Percentiles rank a stretch among this genome's conserved stretches.
phyloP scores from a whole-genome alignment of 2,113 vertebrate genomes.

The Eulacestoma nigropectus region DNA sequence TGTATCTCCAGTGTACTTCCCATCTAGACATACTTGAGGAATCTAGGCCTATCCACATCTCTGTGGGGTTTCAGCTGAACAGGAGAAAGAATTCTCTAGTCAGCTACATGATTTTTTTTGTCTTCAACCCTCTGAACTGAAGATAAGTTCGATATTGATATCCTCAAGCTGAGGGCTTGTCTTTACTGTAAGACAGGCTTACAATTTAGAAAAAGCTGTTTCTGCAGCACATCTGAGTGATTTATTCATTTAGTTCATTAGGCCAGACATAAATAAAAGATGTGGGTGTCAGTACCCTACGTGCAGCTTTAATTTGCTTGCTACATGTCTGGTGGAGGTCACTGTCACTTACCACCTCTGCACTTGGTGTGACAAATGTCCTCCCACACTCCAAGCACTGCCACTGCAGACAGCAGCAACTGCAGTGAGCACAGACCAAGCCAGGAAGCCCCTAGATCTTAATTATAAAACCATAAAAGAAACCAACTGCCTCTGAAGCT shows the following conservation, averaged over 20 bases:
- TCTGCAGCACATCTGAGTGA: neutral
- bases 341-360: conserved; percentile 42
- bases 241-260: conserved; percentile 28
- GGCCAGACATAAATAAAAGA: neutral
- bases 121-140: neutral
- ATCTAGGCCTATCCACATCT: neutral
- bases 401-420: conserved; percentile 11
- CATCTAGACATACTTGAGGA: neutral
- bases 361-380: conserved; percentile 22
- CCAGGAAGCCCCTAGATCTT: conserved; percentile 59
- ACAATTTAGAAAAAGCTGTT: neutral
- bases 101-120: neutral
- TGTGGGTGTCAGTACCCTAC: neutral
- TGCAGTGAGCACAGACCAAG: neutral
- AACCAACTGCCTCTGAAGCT: conserved; percentile 59
- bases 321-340: neutral
- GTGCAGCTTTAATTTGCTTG: conserved; percentile 23
- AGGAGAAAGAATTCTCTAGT: neutral
- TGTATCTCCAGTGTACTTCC: neutral
- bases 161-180: neutral
- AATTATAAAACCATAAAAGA: conserved; percentile 67
- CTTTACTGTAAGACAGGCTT: neutral
- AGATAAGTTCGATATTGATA: neutral
- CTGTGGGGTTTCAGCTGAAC: neutral
- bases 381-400: neutral